A percentile compares a stretch with the other conserved stretches of the same genome.
These are phyloP conservation scores for Cyrtodaria siliqua DNA, from an alignment of 2,888 invertebrate species.

Conservation along the genomic window DNA sequence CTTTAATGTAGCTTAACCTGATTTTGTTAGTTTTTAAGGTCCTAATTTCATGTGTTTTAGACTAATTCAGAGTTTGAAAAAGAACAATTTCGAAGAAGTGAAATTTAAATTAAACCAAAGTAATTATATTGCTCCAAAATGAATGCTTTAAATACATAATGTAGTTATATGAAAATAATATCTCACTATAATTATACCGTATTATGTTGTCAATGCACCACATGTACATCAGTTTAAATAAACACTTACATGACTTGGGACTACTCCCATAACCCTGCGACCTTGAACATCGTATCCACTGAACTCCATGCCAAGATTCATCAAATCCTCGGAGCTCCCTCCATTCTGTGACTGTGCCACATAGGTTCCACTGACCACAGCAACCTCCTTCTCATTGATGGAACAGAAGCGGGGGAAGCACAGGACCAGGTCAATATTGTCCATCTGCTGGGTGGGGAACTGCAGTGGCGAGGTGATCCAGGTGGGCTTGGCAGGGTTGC, in stretches of 20 bases:
- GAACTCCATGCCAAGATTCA: slow-evolving; percentile 50
- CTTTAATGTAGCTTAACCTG: no score
- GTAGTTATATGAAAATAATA: no score
- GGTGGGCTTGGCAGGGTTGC: slow-evolving; percentile 13
- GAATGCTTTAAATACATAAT: no score
- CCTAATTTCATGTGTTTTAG: no score
- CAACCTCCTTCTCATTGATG: slow-evolving; percentile 28
- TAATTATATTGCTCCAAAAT: no score
- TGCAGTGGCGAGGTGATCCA: slow-evolving; percentile 16
- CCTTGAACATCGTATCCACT: slow-evolving; percentile 57
- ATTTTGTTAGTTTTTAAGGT: no score
- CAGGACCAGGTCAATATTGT: slow-evolving; percentile 22
- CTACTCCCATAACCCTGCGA: slow-evolving; percentile 60
- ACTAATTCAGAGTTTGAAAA: no score
- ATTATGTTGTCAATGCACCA: no score
- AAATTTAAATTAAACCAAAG: no score
- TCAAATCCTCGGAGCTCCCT: not conserved
- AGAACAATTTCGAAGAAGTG: no score
- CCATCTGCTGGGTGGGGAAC: not conserved
- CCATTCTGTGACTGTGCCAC: slow-evolving; percentile 1
- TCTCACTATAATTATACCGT: no score
- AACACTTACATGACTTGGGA: slow-evolving; percentile 35
- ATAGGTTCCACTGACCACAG: slow-evolving; percentile 2
- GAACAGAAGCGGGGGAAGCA: slow-evolving; percentile 44
- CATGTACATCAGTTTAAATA: no score